phyloP scores from a whole-genome alignment of 2,113 vertebrate species.

The Ginglymostoma cirratum region DNA sequence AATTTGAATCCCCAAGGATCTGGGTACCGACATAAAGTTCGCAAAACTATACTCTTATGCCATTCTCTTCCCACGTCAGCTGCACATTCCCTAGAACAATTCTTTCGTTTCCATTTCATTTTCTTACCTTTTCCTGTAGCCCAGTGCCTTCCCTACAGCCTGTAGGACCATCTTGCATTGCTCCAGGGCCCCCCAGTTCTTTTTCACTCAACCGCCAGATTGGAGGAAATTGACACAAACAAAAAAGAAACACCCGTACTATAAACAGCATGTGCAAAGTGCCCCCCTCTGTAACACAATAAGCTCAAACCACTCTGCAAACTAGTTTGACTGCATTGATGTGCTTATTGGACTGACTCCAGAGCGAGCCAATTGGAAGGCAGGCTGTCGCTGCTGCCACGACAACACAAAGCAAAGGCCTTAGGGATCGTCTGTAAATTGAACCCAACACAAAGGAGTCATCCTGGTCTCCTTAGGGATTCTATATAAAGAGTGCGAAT shows the following conservation, averaged over 20 bases:
- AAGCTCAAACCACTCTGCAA: slow-evolving; percentile 1
- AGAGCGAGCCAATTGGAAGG: background rate
- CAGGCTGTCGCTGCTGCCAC: slow-evolving; percentile 27
- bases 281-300: background rate
- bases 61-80: background rate
- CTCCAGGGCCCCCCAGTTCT: slow-evolving; percentile 18
- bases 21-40: background rate
- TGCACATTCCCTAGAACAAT: background rate
- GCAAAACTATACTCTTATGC: background rate
- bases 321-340: slow-evolving; percentile 37
- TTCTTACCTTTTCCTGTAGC: slow-evolving; percentile 41
- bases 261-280: slow-evolving; percentile 26
- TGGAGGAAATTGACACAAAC: slow-evolving; percentile 27
- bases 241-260: slow-evolving; percentile 11
- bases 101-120: background rate
- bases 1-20: background rate
- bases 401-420: slow-evolving; percentile 34
- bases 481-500: background rate
- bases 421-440: slow-evolving; percentile 33
- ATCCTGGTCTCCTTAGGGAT: background rate
- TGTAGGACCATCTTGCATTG: slow-evolving; percentile 42
- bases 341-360: background rate
- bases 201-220: background rate
- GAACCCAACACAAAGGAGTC: slow-evolving; percentile 29
- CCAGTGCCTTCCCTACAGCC: slow-evolving; percentile 41